Percentiles rank a stretch among this genome's conserved stretches.
These are phyloP conservation scores for Autographa pulchrina DNA, from an alignment of 2,888 invertebrate species.

Conservation along the genomic window DNA sequence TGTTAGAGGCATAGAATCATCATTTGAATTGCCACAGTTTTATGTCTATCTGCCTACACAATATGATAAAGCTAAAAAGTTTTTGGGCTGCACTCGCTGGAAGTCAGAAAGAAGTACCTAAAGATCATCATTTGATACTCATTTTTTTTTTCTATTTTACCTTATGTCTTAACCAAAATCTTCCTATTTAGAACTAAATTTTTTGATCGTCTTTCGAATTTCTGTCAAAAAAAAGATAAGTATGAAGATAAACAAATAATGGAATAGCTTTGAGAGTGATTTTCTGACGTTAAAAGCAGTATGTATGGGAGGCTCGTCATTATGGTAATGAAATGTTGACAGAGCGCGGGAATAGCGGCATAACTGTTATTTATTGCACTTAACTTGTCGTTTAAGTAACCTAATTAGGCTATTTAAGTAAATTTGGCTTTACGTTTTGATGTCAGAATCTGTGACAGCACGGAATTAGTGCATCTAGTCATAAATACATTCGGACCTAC, in stretches of 20 bases:
- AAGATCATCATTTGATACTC: no score
- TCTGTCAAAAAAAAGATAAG: constrained; percentile 22
- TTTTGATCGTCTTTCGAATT: neutral
- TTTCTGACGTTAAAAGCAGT: constrained; percentile 19
- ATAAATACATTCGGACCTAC: neutral
- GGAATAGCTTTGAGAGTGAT: constrained; percentile 30
- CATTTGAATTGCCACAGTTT: no score
- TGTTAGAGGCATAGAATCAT: no score
- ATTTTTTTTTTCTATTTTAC: no score
- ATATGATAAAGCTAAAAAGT: no score
- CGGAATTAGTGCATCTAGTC: neutral
- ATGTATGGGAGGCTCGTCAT: constrained; percentile 17
- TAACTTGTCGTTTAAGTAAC: constrained; percentile 11
- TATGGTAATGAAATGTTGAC: constrained; percentile 50
- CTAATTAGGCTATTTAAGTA: constrained; percentile 15
- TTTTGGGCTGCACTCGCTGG: no score
- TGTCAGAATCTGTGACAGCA: neutral
- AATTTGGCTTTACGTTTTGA: constrained; percentile 7
- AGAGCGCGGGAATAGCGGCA: constrained; percentile 16
- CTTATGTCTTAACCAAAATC: no score
- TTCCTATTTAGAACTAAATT: neutral
- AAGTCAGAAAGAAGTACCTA: no score
- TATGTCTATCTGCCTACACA: no score
- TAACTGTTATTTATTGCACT: constrained; percentile 48
- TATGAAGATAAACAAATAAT: constrained; percentile 43